phyloP scores from a whole-genome alignment of 2,888 invertebrate genomes.

The Trichogramma evanescens region DNA sequence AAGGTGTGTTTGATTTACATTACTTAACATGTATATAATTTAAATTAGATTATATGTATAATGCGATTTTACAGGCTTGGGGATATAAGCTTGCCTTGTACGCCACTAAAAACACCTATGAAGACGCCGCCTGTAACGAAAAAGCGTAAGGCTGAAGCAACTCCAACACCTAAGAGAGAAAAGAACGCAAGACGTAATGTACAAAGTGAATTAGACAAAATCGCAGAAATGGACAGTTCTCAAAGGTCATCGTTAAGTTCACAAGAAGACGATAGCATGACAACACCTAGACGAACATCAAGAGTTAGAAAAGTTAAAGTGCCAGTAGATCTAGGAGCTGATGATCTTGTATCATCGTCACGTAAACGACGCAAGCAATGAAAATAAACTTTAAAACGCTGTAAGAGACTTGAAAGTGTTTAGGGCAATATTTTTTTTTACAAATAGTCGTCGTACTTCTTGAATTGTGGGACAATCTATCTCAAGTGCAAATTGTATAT shows the following conservation, averaged over 20 bases:
- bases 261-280: not conserved
- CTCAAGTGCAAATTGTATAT: not conserved
- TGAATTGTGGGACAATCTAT: not conserved
- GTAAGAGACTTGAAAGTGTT: not conserved
- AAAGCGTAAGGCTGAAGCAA: slow-evolving; percentile 12
- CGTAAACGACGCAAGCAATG: slow-evolving; percentile 15
- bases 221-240: not conserved
- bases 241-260: not conserved
- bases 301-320: slow-evolving; percentile 11
- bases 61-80: slow-evolving; percentile 12
- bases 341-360: not conserved
- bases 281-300: slow-evolving; percentile 11
- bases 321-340: slow-evolving; percentile 1
- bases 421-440: not conserved
- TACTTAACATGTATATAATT: not conserved
- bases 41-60: not conserved
- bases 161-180: not conserved
- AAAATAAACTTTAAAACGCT: not conserved
- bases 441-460: not conserved
- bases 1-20: not conserved
- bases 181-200: slow-evolving; percentile 2
- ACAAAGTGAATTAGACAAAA: slow-evolving; percentile 3
- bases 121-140: not conserved
- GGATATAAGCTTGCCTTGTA: slow-evolving; percentile 11
- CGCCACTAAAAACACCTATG: slow-evolving; percentile 12